Conservation (phyloP, 2,797 vertebrate species). For the Lacerta agilis region DNA sequence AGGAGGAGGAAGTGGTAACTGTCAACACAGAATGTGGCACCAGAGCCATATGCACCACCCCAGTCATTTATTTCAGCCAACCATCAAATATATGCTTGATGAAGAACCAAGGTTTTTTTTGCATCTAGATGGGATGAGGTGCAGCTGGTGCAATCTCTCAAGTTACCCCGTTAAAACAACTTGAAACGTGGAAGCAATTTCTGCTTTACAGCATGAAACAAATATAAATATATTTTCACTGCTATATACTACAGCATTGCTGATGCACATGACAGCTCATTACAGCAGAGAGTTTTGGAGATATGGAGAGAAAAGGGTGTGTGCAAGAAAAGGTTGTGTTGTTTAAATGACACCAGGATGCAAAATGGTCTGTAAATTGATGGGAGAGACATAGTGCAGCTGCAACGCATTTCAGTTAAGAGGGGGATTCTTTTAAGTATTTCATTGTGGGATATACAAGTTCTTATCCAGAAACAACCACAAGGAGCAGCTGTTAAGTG, state of each 20-base stretch:
- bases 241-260: background rate
- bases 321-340: background rate
- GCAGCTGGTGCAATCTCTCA: background rate
- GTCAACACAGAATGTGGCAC: background rate
- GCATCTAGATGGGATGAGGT: too few relatives aligned
- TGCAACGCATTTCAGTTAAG: background rate
- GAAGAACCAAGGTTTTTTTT: background rate
- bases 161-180: background rate
- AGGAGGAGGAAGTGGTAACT: background rate
- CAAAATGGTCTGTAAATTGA: background rate
- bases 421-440: background rate
- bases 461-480: background rate
- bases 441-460: background rate
- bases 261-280: background rate
- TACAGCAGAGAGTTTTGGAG: background rate
- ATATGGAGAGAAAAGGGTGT: background rate
- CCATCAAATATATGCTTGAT: background rate
- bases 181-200: background rate
- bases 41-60: background rate
- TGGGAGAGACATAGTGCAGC: background rate
- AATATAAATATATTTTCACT: background rate
- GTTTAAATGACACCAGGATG: background rate
- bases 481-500: too few relatives aligned
- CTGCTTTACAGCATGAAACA: background rate
- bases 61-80: background rate